Base-by-base conservation (phyloP, 2,888 invertebrate genomes). In the Shargacucullia verbasci region DNA sequence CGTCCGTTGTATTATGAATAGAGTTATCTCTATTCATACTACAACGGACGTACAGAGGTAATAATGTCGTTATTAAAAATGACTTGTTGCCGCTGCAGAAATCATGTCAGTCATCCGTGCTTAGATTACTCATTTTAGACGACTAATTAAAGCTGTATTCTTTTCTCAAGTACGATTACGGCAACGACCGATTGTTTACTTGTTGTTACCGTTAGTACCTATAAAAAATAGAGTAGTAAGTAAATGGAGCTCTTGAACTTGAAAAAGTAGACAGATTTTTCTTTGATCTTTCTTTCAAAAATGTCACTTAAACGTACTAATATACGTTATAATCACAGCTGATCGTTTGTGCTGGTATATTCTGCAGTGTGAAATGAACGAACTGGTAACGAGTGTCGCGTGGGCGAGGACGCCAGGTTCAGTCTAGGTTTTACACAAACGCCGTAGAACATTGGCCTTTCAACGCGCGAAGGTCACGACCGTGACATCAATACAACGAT, bases 401-500 rank as follows among this genome's bases (percentile, higher is more conserved):
- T 78, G 76, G 76, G 75, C 83, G 82, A 86, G 85, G 84, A 72
- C 80, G 74, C 40, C 85, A 65, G 74, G 79, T 86, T 80, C 76
- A 78, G 66, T 70, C 64, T 56, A 81, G 79, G 69, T 77, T 82
- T 78, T 74, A 70, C 73, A 78, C 79, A 81, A 80, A 81, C 79
- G 72, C 75, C 75, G 57, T 49, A 81, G 88, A 83, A 82, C 89
- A 79, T 89, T 87, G 87, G 87, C 89, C 89, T 90, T 85, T 87
- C 71, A 63, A 59, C 57, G 70, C 68, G 67, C 66, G 79, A 82
- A 83, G 83, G 83, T 80, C 80, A 73, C 54, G 81, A 50, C 83
- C 82, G 63, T 82, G 81, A 80, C 77, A 80, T 63, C 56, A 50
- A 66, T 67, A 46, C 38, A 14, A 49, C 53, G 33, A 59, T 53